A percentile compares a stretch with the other conserved stretches of the same genome.
These are phyloP conservation scores for Dryadula phaetusa DNA, from an alignment of 2,888 invertebrate species.

Conservation along the genomic window DNA sequence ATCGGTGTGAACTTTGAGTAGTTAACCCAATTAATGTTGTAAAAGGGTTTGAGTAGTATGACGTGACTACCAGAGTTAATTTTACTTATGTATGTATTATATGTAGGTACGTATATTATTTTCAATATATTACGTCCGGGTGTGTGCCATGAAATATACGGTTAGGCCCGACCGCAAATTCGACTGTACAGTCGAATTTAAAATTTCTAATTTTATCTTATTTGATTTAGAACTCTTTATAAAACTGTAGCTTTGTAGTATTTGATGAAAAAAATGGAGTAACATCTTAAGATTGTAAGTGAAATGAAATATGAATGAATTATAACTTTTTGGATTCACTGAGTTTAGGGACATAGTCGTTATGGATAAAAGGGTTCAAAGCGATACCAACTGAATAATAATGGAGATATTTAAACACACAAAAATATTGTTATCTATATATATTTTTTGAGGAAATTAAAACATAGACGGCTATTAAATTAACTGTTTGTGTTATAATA, in stretches of 20 bases:
- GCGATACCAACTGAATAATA: conserved; percentile 19
- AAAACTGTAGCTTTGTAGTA: no score
- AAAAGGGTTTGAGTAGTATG: conserved; percentile 29
- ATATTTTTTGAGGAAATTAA: background rate
- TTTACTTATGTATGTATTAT: conserved; percentile 1
- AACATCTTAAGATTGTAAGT: conserved; percentile 29
- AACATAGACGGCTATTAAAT: background rate
- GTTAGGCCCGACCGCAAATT: no score
- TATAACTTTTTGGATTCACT: conserved; percentile 33
- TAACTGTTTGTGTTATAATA: background rate
- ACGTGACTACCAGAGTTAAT: conserved; percentile 19
- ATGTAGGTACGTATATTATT: background rate
- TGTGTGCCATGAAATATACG: no score
- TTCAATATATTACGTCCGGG: background rate
- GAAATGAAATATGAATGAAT: conserved; percentile 37
- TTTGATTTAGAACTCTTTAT: no score
- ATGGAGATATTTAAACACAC: conserved; percentile 8
- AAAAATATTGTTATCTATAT: background rate
- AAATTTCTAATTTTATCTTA: no score
- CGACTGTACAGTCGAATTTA: no score
- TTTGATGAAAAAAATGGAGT: conserved; percentile 14
- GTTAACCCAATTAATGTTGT: conserved; percentile 34
- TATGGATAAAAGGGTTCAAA: conserved; percentile 33
- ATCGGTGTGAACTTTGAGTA: conserved; percentile 26
- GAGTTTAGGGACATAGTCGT: conserved; percentile 36